Base-by-base conservation (phyloP, 1,140 invertebrate species). In the Drosophila ogumai region DNA sequence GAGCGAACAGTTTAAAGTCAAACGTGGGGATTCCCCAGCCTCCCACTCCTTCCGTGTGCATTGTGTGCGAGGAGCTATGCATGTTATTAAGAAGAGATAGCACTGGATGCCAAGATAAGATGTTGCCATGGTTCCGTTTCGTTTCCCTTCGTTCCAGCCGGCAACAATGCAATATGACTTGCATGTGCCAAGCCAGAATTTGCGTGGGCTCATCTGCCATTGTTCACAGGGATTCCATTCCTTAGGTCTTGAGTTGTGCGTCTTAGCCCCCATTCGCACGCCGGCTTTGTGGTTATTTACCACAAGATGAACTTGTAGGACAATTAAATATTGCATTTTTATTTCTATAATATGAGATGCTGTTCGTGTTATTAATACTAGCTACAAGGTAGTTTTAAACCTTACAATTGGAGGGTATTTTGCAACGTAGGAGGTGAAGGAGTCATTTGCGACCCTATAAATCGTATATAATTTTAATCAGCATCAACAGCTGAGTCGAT, bases 31-130 rank as follows among this genome's bases (percentile, higher is more conserved):
- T 31, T 31, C 28, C 52, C 41, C 36, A 19, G 19, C 36, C 15
- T 36, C 10, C 13, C 31, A 47, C 22, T 15, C 25, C 41, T 9
- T 34, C 41, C 25, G 10, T 25, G 5, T 13, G 61, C 49, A 54
- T 38, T 66, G 36, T 68, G 46, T 55, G 40, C 41, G 9, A 2
- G 40, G 17, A 25, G 12, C 12, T 47, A n/a, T n/a, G 17, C 8
- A 22, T n/a, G 17, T 28, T 65, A 47, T 57, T 61, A 54, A 41
- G 34, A 41, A 41, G 28, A 40, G 47, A 55, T 55, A 55, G n/a
- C 49, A 15, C 31, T 46, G 32, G 46, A 66, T 43, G 61, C 57
- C 31, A 46, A 43, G 74, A 76, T 76, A 76, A 75, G 61, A 66
- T 65, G 58, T 34, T 50, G 38, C 44, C 54, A 38, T 55, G 40